Conservation (phyloP, 2,797 vertebrate species). For the Myotis myotis region DNA sequence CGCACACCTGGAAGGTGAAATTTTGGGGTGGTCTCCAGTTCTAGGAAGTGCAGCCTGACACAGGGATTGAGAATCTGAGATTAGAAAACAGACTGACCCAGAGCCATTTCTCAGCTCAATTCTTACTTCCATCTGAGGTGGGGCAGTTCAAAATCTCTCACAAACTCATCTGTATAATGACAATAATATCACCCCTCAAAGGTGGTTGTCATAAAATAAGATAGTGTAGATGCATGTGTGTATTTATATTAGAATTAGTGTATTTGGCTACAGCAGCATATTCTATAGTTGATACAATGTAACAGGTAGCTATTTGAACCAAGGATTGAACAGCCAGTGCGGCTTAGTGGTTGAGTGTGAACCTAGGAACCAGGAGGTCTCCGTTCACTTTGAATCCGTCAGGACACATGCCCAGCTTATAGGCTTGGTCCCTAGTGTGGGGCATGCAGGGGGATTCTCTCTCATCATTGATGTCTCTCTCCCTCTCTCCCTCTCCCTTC, state of each 20-base stretch:
- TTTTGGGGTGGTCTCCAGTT: neutral
- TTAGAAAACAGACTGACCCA: neutral
- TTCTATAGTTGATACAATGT: neutral
- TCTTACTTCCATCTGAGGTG: neutral
- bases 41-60: neutral
- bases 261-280: neutral
- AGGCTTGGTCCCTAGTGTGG: too few relatives aligned
- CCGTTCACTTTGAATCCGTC: too few relatives aligned
- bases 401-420: too few relatives aligned
- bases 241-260: neutral
- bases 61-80: neutral
- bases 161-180: neutral
- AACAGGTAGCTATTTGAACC: neutral
- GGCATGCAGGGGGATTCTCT: too few relatives aligned
- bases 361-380: too few relatives aligned
- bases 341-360: too few relatives aligned
- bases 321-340: neutral
- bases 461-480: too few relatives aligned
- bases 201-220: neutral
- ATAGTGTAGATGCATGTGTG: neutral
- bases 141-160: neutral
- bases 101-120: neutral
- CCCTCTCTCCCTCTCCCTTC: too few relatives aligned
- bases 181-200: neutral
- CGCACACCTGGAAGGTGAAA: neutral